Evolutionary conservation across 2,888 invertebrate genomes (phyloP).

Genomic region (Cheilosia pagana): DNA sequence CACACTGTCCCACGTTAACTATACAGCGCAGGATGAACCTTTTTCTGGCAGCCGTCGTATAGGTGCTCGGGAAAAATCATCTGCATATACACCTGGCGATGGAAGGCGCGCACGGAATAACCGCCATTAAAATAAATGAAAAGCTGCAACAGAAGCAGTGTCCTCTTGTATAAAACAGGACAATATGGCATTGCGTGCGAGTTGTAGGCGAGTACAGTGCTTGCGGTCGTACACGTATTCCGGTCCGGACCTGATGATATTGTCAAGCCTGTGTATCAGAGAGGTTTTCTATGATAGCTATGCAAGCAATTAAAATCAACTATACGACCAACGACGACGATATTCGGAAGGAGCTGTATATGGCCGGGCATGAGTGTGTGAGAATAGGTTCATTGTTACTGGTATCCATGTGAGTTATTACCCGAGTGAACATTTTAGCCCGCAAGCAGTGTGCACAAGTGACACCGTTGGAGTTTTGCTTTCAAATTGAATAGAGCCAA

Average conservation of each 20-base stretch:
- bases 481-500: constrained; percentile 14
- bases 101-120: constrained; percentile 24
- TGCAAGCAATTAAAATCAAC: constrained; percentile 43
- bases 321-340: neutral
- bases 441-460: constrained; percentile 4
- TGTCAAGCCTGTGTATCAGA: constrained; percentile 1
- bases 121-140: constrained; percentile 33
- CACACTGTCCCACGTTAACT: neutral
- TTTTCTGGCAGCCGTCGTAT: constrained; percentile 3
- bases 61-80: constrained; percentile 37
- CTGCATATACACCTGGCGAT: constrained; percentile 19
- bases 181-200: constrained; percentile 1
- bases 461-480: neutral
- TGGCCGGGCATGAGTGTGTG: neutral
- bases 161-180: constrained; percentile 1
- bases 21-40: constrained; percentile 5
- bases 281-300: constrained; percentile 7
- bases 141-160: constrained; percentile 8
- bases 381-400: neutral
- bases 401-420: constrained; percentile 6
- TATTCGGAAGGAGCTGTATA: neutral
- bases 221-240: constrained; percentile 42
- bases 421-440: neutral
- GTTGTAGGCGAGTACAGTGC: constrained; percentile 3
- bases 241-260: constrained; percentile 30